A percentile compares a stretch with the other conserved stretches of the same genome.
phyloP scores from a whole-genome alignment of 2,797 vertebrate species.

The Phoebastria nigripes region DNA sequence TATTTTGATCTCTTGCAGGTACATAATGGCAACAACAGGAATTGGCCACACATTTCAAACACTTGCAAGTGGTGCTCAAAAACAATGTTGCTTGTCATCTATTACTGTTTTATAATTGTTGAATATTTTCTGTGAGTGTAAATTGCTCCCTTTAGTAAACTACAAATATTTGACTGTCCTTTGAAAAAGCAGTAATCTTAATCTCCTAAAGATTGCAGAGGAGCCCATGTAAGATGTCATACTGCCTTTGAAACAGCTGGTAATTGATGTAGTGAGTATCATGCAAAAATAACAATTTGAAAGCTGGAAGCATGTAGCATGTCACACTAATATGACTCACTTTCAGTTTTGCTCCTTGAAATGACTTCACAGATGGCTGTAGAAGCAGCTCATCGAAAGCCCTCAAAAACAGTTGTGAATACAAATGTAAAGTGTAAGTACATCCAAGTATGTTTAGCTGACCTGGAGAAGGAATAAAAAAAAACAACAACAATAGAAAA shows the following conservation, averaged over 20 bases:
- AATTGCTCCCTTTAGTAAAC: neutral
- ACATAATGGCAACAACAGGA: neutral
- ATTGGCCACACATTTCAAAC: neutral
- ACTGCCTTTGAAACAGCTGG: neutral
- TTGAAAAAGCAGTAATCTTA: neutral
- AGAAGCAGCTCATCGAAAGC: neutral
- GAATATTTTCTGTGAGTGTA: neutral
- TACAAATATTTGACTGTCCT: neutral
- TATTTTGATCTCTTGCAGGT: neutral
- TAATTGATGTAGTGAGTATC: neutral
- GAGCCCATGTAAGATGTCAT: neutral
- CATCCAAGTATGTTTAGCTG: neutral
- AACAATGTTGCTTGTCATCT: neutral
- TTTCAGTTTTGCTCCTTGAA: neutral
- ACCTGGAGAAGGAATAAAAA: neutral
- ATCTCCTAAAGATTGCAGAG: neutral
- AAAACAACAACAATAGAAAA: neutral
- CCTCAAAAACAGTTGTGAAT: neutral
- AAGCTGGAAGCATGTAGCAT: neutral
- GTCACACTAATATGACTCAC: neutral
- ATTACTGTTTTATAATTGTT: accelerated
- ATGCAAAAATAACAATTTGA: neutral
- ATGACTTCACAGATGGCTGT: neutral
- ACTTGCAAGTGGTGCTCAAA: neutral
- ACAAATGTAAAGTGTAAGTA: neutral